Base-by-base conservation (phyloP, 2,113 vertebrate species). In the Azemiops feae region DNA sequence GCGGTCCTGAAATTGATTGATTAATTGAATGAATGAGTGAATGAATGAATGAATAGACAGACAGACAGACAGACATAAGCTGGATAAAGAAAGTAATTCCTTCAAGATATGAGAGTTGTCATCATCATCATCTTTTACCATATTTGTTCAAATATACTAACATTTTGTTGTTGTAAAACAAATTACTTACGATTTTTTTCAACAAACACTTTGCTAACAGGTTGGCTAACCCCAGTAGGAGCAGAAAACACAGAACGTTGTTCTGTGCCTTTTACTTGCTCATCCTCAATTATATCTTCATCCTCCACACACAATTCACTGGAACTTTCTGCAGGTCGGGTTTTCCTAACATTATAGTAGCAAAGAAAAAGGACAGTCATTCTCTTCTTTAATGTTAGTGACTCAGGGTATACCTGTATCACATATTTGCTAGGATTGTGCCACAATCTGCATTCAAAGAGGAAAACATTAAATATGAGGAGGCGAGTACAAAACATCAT, bases 191-290 rank as follows among this genome's bases (percentile, higher is more conserved):
- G 97, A 96, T 96, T 99, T 96, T 98, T 98, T 96, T 99, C 99
- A 12, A 99, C 98, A 85, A 99, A 99, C 25, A 99, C 97, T 96
- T 99, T 99, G 94, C 98, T 98, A 25, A 99, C 98, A 5, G 99
- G 98, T 95, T 99, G 99, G 97, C 99, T 99, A 92, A 97, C 95
- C 23, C 98, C 97, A 54, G 97, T 97, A 3, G 99, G 98, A 39
- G 98, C 98, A 0, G 98, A 97, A 95, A 99, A 99, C 69, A 99
- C 94, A 81, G 98, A 97, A 85, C 98, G 98, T 43, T 98, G 98
- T 16, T 97, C 98, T 11, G 97, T 96, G 92, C 97, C 95, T 0
- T 96, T 97, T 3, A 96, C 93, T 3, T 97, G 97, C 23, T 97
- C 96, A 58, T 99, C 98, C 0, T 98, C 98, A 94, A 99, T 96